Conservation (phyloP, 2,797 vertebrate genomes). For the Eleutherodactylus coqui region DNA sequence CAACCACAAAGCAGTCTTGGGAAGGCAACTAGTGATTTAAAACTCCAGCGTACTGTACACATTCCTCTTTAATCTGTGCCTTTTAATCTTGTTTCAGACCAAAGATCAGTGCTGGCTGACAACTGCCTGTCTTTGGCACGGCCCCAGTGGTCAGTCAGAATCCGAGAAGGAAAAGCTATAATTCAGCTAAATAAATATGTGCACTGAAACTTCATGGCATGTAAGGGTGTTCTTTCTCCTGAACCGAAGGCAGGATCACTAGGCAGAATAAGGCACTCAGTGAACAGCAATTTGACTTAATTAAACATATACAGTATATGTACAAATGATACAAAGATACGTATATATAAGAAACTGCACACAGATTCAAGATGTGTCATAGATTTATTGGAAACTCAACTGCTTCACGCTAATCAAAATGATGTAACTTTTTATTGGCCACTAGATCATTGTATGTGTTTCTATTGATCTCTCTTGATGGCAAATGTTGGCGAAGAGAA, state of each 20-base stretch:
- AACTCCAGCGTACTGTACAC: conserved; percentile 73
- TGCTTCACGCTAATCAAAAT: too few species aligned
- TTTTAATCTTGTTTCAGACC: conserved; percentile 81
- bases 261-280: background rate
- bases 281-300: background rate
- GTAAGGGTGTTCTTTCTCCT: conserved; percentile 17
- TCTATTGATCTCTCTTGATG: too few species aligned
- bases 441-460: too few species aligned
- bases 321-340: too few species aligned
- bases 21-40: conserved; percentile 77
- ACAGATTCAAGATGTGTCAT: too few species aligned
- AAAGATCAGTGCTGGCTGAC: conserved; percentile 72
- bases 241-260: background rate
- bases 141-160: conserved; percentile 43
- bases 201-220: conserved; percentile 36
- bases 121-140: conserved; percentile 62
- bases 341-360: too few species aligned
- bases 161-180: conserved; percentile 38
- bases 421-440: too few species aligned
- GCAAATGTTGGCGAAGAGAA: too few species aligned
- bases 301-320: background rate
- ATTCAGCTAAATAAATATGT: conserved; percentile 53
- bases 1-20: conserved; percentile 79
- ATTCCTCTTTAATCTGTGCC: conserved; percentile 80
- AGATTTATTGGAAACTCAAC: too few species aligned